Conservation (phyloP, 1,140 invertebrate genomes). For the Cotesia vestalis region DNA sequence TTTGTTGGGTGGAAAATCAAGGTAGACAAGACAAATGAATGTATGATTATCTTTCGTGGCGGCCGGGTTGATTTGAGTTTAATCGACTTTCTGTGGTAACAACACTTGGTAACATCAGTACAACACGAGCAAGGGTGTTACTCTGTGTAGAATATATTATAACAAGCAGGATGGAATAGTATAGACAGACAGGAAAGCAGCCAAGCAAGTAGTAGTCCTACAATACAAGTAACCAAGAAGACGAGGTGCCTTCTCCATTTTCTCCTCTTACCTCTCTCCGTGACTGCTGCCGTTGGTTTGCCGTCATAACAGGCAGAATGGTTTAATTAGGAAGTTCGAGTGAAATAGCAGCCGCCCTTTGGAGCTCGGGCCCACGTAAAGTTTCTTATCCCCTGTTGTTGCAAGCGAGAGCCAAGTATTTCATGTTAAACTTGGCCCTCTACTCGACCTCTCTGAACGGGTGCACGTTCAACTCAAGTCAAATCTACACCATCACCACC, state of each 20-base stretch:
- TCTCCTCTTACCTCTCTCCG: slow-evolving; percentile 2
- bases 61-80: slow-evolving; percentile 34
- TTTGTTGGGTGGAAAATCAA: slow-evolving; percentile 1
- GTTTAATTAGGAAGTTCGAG: slow-evolving; percentile 45
- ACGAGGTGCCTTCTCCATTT: slow-evolving; percentile 8
- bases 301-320: slow-evolving; percentile 38
- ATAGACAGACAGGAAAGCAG: background rate
- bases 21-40: background rate
- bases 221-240: slow-evolving; percentile 21
- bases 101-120: slow-evolving; percentile 34
- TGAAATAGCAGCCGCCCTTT: slow-evolving; percentile 43
- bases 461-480: slow-evolving; percentile 39
- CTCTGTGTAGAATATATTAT: background rate
- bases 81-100: slow-evolving; percentile 38
- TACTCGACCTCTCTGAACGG: slow-evolving; percentile 29
- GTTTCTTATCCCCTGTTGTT: slow-evolving; percentile 42
- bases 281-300: slow-evolving; percentile 10
- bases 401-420: slow-evolving; percentile 45
- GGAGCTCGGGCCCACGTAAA: slow-evolving; percentile 33
- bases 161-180: background rate
- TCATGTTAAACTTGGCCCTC: slow-evolving; percentile 42
- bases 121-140: slow-evolving; percentile 6
- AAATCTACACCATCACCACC: slow-evolving; percentile 33
- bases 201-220: slow-evolving; percentile 9
- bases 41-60: slow-evolving; percentile 5